These are phyloP conservation scores for Eulimnadia texana DNA, from an alignment of 1,140 invertebrate species.

Conservation along the genomic window DNA sequence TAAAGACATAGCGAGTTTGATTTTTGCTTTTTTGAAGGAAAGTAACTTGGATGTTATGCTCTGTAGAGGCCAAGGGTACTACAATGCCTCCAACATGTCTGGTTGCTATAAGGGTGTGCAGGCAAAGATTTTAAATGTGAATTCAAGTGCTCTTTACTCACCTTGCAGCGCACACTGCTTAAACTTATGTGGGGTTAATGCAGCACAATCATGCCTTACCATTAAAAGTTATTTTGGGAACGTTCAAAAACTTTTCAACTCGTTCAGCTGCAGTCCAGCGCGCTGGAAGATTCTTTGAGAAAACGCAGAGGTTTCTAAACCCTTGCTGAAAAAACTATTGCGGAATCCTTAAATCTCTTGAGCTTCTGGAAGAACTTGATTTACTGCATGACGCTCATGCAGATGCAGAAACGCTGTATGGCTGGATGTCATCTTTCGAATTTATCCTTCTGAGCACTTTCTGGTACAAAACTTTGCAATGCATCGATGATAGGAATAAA, in stretches of 20 bases:
- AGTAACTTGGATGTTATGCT: conserved; percentile 7
- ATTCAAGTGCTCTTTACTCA: conserved; percentile 6
- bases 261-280: conserved; percentile 10
- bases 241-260: conserved; percentile 15
- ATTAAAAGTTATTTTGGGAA: conserved; percentile 15
- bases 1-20: conserved; percentile 3
- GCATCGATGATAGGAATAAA: conserved; percentile 8
- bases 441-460: conserved; percentile 9
- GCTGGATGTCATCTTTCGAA: too few species aligned
- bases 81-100: conserved; percentile 15
- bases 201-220: conserved; percentile 11
- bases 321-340: too few species aligned
- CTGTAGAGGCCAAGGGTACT: conserved; percentile 15
- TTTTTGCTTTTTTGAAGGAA: conserved; percentile 8
- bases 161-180: conserved; percentile 12
- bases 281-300: conserved; percentile 14
- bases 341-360: too few species aligned
- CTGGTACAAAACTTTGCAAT: conserved; percentile 2
- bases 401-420: too few species aligned
- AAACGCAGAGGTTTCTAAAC: not conserved
- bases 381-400: too few species aligned
- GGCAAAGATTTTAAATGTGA: conserved; percentile 11
- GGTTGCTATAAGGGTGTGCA: conserved; percentile 14
- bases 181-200: conserved; percentile 17
- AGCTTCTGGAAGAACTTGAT: too few species aligned